These are phyloP conservation scores for Panulirus ornatus DNA, from an alignment of 1,140 invertebrate genomes.

Conservation along the genomic window DNA sequence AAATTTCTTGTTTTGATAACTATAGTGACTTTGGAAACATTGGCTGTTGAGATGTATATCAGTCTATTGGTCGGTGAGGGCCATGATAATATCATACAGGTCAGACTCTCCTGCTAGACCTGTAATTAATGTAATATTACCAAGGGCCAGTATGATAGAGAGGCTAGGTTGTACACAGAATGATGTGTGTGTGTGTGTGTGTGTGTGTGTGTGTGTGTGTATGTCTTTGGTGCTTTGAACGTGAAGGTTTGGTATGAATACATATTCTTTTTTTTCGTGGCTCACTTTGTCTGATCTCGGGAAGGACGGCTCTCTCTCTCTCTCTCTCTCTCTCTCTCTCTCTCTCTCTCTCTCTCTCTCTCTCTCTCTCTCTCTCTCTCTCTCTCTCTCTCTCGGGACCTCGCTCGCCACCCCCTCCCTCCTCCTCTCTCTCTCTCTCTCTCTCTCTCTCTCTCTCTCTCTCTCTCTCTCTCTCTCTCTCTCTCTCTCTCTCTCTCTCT, in stretches of 20 bases:
- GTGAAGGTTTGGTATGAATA: background rate
- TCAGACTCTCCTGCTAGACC: too few species aligned
- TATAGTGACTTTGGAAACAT: too few species aligned
- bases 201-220: constrained; percentile 21
- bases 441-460: background rate
- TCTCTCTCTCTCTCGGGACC: background rate
- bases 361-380: background rate
- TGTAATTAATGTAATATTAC: too few species aligned
- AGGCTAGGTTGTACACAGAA: too few species aligned
- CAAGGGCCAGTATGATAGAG: too few species aligned
- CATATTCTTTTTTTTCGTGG: background rate
- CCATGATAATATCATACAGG: too few species aligned
- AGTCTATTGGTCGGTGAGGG: too few species aligned
- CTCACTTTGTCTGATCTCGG: background rate
- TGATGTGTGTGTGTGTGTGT: constrained; percentile 21
- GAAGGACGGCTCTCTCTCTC: background rate
- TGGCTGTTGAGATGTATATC: too few species aligned
- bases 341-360: background rate
- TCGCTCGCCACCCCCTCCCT: background rate
- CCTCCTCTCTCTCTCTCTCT: background rate
- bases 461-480: background rate
- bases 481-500: background rate
- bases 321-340: background rate
- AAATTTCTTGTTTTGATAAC: too few species aligned
- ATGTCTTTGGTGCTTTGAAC: background rate